These are phyloP conservation scores for Perccottus glenii DNA, from an alignment of 2,113 vertebrate genomes.

Conservation along the genomic window DNA sequence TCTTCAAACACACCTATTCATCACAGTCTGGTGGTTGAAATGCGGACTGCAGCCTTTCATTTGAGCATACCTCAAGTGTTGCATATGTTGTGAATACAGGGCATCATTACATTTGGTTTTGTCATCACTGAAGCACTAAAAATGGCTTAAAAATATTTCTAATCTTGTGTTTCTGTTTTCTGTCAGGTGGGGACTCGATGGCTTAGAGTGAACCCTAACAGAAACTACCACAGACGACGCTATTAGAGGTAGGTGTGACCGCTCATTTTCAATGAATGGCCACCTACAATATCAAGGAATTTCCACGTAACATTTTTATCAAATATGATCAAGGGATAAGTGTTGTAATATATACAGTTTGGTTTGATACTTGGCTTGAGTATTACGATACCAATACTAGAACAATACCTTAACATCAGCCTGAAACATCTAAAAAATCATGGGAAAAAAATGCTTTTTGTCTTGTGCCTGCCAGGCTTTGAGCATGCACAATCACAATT, in stretches of 20 bases:
- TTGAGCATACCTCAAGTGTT: not conserved
- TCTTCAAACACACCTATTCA: conserved; percentile 25
- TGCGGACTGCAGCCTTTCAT: not conserved
- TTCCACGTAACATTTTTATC: too few species aligned
- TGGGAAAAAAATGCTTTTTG: too few species aligned
- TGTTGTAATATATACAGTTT: too few species aligned
- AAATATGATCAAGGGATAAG: too few species aligned
- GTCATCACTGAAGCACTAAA: not conserved
- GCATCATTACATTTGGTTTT: not conserved
- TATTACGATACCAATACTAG: too few species aligned
- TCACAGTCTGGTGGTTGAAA: not conserved
- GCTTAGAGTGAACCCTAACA: conserved; percentile 34
- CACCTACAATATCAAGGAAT: too few species aligned
- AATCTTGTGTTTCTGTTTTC: not conserved
- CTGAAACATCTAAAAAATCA: too few species aligned
- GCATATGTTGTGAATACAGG: not conserved
- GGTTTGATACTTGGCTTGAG: too few species aligned
- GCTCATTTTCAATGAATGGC: not conserved
- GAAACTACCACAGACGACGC: conserved; percentile 8
- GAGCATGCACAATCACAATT: too few species aligned
- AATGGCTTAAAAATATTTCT: not conserved
- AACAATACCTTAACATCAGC: too few species aligned
- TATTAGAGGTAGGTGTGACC: conserved; percentile 33
- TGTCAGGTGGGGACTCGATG: conserved; percentile 49
- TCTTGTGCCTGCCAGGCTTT: too few species aligned